These are phyloP conservation scores for Nothoprocta pentlandii DNA, from an alignment of 2,113 vertebrate species.

Conservation along the genomic window DNA sequence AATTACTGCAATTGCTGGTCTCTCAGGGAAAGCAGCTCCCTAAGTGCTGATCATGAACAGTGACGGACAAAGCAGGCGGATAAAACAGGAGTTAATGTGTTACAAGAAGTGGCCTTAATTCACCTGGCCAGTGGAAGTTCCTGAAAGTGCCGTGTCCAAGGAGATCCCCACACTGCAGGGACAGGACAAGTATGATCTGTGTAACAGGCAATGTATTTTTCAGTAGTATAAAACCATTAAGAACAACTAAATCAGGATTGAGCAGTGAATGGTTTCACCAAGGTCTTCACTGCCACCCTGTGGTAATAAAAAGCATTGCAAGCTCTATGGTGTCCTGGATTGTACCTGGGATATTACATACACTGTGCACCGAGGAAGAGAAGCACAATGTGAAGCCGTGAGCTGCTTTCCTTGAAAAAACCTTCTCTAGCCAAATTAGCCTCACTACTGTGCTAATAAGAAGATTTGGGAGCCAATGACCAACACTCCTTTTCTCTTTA, in stretches of 20 bases:
- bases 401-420: not conserved
- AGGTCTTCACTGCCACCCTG: conserved; percentile 21
- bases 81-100: conserved; percentile 29
- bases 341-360: not conserved
- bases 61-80: not conserved
- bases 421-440: conserved; percentile 1
- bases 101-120: not conserved
- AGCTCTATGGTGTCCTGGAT: not conserved
- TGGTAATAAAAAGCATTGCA: conserved; percentile 4
- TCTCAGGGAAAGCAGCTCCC: not conserved
- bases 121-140: not conserved
- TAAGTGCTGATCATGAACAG: not conserved
- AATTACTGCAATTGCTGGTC: not conserved
- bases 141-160: not conserved
- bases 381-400: not conserved
- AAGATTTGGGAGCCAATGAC: not conserved
- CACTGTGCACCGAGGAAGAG: not conserved
- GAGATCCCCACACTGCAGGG: not conserved
- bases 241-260: not conserved
- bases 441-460: not conserved
- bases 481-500: not conserved
- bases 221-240: not conserved
- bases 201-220: fast-evolving
- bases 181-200: fast-evolving
- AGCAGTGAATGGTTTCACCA: not conserved